Evolutionary conservation across 2,888 invertebrate species (phyloP), one percentile per base, ranked within the genome.

Genomic region (Ferdinandea cuprea): DNA sequence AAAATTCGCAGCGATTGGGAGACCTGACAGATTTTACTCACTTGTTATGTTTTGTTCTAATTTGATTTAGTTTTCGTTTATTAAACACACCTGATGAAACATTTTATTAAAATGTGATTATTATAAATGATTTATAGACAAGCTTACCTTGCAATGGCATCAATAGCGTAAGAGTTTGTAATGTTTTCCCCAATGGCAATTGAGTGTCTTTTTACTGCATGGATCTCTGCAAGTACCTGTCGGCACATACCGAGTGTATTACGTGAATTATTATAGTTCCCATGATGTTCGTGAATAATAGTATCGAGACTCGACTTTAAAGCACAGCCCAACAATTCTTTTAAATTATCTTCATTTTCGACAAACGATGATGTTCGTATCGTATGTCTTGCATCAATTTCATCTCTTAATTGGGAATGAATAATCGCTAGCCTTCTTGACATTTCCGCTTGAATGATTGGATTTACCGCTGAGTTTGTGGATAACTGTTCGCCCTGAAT

Each of bases 371-470:
- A 92, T 85, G 93, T 91, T 74, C 92, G 93, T 88, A 92, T 93
- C 86, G 95, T 93, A 89, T 96, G 95, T 87, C 95, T 95, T 87
- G 95, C 95, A 83, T 93, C 93, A 17, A 96, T 91, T 89, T 95
- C 95, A 86, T 93, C 93, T 94, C 94, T 94, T 11, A 96, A 92
- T 87, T 95, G 95, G 86, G 93, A 93, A 90, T 95, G 95, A 86
- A 96, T 90, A 87, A 93, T 94, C 85, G 93, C 93, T 11, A 96
- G 92, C 77, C 96, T 89, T 44, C 95, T 92, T 88, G 93, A 92
- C 81, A 95, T 93, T 91, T 96, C 96, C 25, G 92, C 91, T 58
- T 94, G 94, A 81, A 93, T 92, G 40, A 92, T 91, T 85, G 93
- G 92, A 83, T 92, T 92, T 8, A 92, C 92, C 1, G 90, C 87